Evolutionary conservation across 1,140 invertebrate genomes (phyloP).

Genomic region (Pseudachorutes palmiensis): DNA sequence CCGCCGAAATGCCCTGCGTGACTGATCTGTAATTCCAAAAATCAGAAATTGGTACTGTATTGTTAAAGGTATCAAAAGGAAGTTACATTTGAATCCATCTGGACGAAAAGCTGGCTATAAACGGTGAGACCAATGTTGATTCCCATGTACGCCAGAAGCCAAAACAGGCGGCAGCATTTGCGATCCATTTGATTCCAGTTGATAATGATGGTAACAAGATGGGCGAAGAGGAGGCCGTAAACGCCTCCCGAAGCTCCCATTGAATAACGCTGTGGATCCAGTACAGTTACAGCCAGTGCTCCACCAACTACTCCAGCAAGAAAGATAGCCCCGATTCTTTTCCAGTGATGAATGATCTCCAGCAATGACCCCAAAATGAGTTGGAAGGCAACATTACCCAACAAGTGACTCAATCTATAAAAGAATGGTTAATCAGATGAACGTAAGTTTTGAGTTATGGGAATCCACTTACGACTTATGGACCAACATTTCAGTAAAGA

Average conservation of each 20-base stretch:
- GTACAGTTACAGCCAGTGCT: slow-evolving; percentile 13
- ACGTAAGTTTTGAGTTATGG: not conserved
- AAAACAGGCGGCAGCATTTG: slow-evolving; percentile 14
- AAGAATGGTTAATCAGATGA: not conserved
- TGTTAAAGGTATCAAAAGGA: not conserved
- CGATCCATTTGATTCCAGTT: slow-evolving; percentile 28
- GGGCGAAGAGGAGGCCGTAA: slow-evolving; percentile 19
- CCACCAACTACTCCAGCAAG: slow-evolving; percentile 15
- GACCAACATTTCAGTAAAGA: slow-evolving; percentile 17
- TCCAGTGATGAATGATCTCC: slow-evolving; percentile 26
- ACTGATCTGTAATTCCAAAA: slow-evolving; percentile 1
- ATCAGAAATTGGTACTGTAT: not conserved
- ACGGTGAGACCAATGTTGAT: slow-evolving; percentile 10
- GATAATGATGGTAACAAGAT: slow-evolving; percentile 23
- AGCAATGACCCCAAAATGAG: slow-evolving; percentile 21
- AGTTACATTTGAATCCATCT: not conserved
- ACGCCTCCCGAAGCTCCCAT: slow-evolving; percentile 25
- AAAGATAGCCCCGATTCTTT: slow-evolving; percentile 20
- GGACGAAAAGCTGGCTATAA: not conserved
- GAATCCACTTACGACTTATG: slow-evolving; percentile 8
- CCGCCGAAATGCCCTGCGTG: slow-evolving; percentile 24
- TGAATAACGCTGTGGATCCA: slow-evolving; percentile 11
- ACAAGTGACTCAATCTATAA: slow-evolving; percentile 1
- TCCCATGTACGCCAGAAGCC: slow-evolving; percentile 14
- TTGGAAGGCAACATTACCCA: slow-evolving; percentile 18